Evolutionary conservation across 2,888 invertebrate genomes (phyloP), one percentile per base, ranked within the genome.

Genomic region (Nemoura dubitans): DNA sequence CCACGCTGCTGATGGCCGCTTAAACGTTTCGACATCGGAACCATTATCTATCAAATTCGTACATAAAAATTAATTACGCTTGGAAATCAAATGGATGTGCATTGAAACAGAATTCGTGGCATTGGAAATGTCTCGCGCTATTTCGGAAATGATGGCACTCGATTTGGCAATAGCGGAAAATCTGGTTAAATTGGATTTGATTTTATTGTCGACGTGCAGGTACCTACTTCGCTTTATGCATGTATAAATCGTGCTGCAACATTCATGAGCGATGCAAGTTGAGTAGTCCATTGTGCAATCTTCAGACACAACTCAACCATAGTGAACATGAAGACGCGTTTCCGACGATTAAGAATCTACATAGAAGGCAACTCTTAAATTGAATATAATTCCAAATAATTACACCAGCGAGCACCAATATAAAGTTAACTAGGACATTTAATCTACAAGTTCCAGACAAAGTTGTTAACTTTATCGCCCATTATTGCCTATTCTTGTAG

Each of bases 341-440:
- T 14, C 21, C 59, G 59, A 59, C 59, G 14, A 21, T 59, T 59
- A 59, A 10, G 59, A 59, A 59, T 59, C 59, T 59, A 10, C 21
- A 21, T 59, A 59, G 59, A 59, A 10, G 59, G 59, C 14, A 59
- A 59, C 59, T 59, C 59, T 59, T 59, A 59, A 59, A 59, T 59
- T 59, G 59, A 59, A 59, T 59, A 59, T 59, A 10, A 59, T 59
- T 59, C 21, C 1, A 59, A 21, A 59, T 59, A 59, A 59, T 59
- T 59, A 21, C 21, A 59, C 16, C n/a, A 21, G 21, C 2, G 59
- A 59, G 59, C 59, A 21, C 59, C 59, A 59, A 59, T 59, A 59
- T 59, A 59, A 59, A 59, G 59, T 59, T 59, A 59, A 59, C 59
- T 59, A 59, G 59, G 59, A 59, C 59, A 59, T 59, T 59, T 59